Base-by-base conservation (phyloP, 2,797 vertebrate species). In the Sebastes paucispinis region DNA sequence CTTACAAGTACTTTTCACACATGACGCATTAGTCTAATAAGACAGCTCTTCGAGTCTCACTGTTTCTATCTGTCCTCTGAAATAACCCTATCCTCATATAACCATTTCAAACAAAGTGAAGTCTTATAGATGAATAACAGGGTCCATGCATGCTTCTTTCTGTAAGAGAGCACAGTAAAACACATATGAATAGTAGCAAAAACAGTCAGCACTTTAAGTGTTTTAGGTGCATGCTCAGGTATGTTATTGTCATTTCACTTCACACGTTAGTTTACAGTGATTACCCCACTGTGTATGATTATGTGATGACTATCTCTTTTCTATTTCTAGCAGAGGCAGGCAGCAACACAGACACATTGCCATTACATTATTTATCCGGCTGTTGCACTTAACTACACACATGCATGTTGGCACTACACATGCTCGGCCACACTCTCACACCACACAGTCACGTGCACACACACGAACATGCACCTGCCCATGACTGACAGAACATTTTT, bases 341-440 rank as follows among this genome's bases (percentile, higher is more conserved):
- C 68, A 69, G 78, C 63, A 59, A 24, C 58, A 66, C 39, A 77
- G 69, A 62, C 68, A 69, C 63, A 24, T 60, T 68, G 57, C 9
- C 39, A 27, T 67, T 82, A 58, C 55, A 87, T 85, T 74, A 90
- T 87, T 86, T 50, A 90, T 87, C 69, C 85, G 68, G 64, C 78
- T 81, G 77, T 69, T 76, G 86, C 83, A 82, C 60, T 76, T 70
- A 72, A 77, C 71, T 70, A 73, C 25, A 69, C 11, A 73, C 2
- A 68, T 32, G 32, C 25, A 73, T 67, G 47, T 54, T 58, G 69
- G 69, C 50, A 47, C 22, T 67, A 25, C 10, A 29, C 6, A 60
- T 24, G 57, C 66, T 65, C 65, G 62, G 27, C 47, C 73, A 50
- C 69, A 70, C 58, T 14, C 63, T 16, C 31, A 58, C 59, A 59